Evolutionary conservation across 2,797 vertebrate species (phyloP).

Genomic region (Enteromius radiatus): DNA sequence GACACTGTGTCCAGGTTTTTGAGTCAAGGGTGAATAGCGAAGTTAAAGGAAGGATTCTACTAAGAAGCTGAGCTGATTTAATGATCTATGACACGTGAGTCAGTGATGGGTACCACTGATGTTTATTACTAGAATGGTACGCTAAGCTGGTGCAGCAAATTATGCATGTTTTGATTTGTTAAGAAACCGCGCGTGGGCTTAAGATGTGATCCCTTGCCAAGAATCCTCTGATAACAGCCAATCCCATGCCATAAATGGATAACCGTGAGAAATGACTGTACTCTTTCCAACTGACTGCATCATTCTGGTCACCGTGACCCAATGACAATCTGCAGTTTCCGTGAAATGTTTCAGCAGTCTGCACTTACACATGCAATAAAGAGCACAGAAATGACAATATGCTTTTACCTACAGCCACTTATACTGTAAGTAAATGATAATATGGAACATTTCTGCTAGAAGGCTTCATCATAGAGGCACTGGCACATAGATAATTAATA

Average conservation of each 20-base stretch:
- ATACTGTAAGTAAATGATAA: neutral
- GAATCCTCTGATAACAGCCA: slow-evolving; percentile 60
- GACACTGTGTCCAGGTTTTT: slow-evolving; percentile 22
- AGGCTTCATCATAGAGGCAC: neutral
- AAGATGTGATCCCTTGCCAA: slow-evolving; percentile 52
- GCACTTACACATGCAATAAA: slow-evolving; percentile 9
- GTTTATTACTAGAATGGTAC: neutral
- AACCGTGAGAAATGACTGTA: slow-evolving; percentile 62
- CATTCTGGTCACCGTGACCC: slow-evolving; percentile 68
- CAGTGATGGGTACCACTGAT: neutral
- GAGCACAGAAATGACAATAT: neutral
- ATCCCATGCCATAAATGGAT: slow-evolving; percentile 58
- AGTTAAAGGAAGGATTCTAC: slow-evolving; percentile 14
- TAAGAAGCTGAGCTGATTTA: neutral
- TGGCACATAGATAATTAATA: neutral
- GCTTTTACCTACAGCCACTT: neutral
- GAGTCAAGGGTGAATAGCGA: slow-evolving; percentile 4
- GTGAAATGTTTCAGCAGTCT: slow-evolving; percentile 4
- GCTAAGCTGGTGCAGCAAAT: neutral
- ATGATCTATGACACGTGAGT: neutral
- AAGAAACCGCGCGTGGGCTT: neutral
- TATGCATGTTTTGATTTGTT: neutral
- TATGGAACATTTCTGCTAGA: neutral
- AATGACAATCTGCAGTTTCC: slow-evolving; percentile 53
- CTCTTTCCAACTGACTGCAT: slow-evolving; percentile 67